These are phyloP conservation scores for Planococcus citri DNA, from an alignment of 1,140 invertebrate species.

Conservation along the genomic window DNA sequence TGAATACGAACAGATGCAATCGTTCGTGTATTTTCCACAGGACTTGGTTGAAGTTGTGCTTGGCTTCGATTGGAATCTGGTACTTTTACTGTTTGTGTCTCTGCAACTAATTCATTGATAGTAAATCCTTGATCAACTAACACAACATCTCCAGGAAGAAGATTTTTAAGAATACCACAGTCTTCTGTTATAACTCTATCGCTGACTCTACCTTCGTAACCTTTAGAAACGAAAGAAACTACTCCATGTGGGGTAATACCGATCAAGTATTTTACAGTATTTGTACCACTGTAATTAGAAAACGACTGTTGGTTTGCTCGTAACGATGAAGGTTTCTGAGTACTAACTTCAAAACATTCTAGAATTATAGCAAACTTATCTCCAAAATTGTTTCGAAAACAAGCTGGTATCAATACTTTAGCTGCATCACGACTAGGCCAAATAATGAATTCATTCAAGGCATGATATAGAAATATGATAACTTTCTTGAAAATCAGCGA, in stretches of 20 bases:
- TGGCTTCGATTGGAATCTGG: not conserved
- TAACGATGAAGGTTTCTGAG: constrained; percentile 27
- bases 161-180: constrained; percentile 30
- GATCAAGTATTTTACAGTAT: constrained; percentile 36
- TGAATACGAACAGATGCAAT: constrained; percentile 13
- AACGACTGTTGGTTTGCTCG: constrained; percentile 29
- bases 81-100: not conserved
- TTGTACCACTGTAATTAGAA: constrained; percentile 30
- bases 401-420: not conserved
- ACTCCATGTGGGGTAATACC: constrained; percentile 34
- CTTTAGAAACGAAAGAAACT: constrained; percentile 35
- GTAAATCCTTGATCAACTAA: constrained; percentile 36
- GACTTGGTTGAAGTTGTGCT: not conserved
- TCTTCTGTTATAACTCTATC: constrained; percentile 33
- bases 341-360: constrained; percentile 23
- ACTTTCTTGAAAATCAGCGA: constrained; percentile 15
- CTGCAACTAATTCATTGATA: constrained; percentile 27
- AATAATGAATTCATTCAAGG: constrained; percentile 6
- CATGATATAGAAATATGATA: constrained; percentile 15
- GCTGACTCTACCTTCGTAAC: constrained; percentile 33
- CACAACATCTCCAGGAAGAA: constrained; percentile 27
- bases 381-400: constrained; percentile 16
- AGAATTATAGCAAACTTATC: constrained; percentile 19
- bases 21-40: constrained; percentile 10
- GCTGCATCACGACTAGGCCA: constrained; percentile 15